Base-by-base conservation (phyloP, 2,797 vertebrate species). In the Melanotaenia boesemani region DNA sequence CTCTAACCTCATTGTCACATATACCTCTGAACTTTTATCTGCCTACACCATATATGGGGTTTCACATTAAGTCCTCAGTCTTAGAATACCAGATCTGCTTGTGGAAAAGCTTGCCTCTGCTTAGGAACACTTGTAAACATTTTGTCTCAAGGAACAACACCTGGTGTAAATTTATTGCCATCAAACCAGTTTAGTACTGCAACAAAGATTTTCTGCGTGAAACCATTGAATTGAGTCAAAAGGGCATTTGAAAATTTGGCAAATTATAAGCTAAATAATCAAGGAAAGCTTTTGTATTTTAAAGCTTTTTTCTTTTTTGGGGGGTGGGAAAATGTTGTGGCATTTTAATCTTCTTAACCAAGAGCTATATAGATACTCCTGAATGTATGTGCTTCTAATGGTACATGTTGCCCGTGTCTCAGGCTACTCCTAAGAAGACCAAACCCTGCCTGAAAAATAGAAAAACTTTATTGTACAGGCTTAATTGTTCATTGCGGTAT, bases 391-490 rank as follows among this genome's bases (percentile, higher is more conserved):
- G 94, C 81, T 96, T 94, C 93, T 94, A 87, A 87, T 92, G 86
- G 95, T 94, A 94, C 86, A 87, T 72, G 94, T 95, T 97, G 96
- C 95, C 96, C 96, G 95, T 96, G 95, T 96, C 95, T 96, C 95
- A 91, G 95, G 94, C 95, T 95, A 95, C 94, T 95, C 92, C 94
- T 50, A 82, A 77, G 63, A 65, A 74, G 65, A 73, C 76, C 6
- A 52, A 76, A 82, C 39, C 73, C 72, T 58, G 93, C 46, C 50
- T 62, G 12, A 81, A 41, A 82, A 74, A 67, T 94, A 91, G 92
- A 94, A 94, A 93, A 88, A 94, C 86, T 84, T 80, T 28, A 83
- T 69, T 77, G 37, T 58, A 41, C 57, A 74, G 87, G 91, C 94
- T 94, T 94, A 89, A 95, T 94, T 95, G 93, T 50, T 50, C 3